Percentiles rank a stretch among this genome's conserved stretches.
phyloP scores from a whole-genome alignment of 2,797 vertebrate genomes.

The Phoxinus dragarum region DNA sequence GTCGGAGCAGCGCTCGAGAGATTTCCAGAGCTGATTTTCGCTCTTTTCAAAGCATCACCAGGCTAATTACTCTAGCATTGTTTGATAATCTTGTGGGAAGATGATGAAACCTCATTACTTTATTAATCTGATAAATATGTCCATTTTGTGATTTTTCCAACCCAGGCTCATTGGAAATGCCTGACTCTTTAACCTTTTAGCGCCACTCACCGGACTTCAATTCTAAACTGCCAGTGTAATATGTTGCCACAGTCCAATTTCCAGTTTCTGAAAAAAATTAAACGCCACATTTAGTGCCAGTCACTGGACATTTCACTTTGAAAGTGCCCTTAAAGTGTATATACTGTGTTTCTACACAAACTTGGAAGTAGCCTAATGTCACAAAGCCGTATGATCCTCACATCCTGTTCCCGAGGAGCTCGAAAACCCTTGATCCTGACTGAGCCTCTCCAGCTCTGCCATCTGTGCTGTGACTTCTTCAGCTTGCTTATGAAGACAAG shows the following conservation, averaged over 20 bases:
- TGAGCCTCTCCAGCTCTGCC: neutral
- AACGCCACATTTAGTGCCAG: neutral
- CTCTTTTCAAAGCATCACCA: neutral
- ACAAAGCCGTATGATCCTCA: neutral
- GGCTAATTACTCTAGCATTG: constrained; percentile 8
- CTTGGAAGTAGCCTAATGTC: neutral
- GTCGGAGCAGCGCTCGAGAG: neutral
- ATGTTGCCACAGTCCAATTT: neutral
- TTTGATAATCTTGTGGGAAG: neutral
- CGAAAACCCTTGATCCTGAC: neutral
- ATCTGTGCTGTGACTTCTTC: constrained; percentile 29
- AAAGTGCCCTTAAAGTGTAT: neutral
- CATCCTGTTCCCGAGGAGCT: neutral
- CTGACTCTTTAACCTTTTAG: neutral
- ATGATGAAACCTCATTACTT: neutral
- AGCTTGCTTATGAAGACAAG: constrained; percentile 35
- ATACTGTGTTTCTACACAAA: neutral
- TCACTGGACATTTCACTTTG: neutral
- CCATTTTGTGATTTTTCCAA: neutral
- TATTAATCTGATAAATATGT: neutral
- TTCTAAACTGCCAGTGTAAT: neutral
- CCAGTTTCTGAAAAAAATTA: neutral
- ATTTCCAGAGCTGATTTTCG: constrained; percentile 28
- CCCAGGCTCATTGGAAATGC: neutral
- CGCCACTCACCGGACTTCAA: neutral